Conservation (phyloP, 2,797 vertebrate species). For the Stomatorhinus walkeri region DNA sequence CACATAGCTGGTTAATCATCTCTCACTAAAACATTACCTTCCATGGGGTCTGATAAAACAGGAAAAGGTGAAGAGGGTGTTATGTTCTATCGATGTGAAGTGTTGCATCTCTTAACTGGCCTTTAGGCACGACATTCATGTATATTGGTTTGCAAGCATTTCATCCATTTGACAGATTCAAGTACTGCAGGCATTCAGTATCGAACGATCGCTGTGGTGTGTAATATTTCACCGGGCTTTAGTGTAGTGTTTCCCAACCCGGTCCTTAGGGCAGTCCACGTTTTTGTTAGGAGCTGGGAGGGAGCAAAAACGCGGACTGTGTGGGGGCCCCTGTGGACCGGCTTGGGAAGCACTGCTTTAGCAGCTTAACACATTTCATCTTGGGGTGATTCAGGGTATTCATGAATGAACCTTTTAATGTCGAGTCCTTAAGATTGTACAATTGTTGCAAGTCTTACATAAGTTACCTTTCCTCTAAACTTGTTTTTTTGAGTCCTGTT, state of each 20-base stretch:
- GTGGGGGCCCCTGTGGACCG: not conserved
- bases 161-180: not conserved
- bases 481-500: slow-evolving; percentile 25
- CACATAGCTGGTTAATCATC: not conserved
- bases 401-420: not conserved
- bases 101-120: not conserved
- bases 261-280: not conserved
- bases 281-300: not conserved
- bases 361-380: not conserved
- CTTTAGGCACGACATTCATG: not conserved
- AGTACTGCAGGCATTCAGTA: not conserved
- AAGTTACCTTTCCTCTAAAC: slow-evolving; percentile 47
- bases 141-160: not conserved
- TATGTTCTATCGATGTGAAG: not conserved
- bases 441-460: slow-evolving; percentile 38
- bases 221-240: not conserved
- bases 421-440: slow-evolving; percentile 8
- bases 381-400: not conserved
- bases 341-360: not conserved
- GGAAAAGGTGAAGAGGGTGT: not conserved
- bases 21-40: not conserved
- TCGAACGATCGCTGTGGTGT: not conserved
- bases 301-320: not conserved
- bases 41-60: not conserved
- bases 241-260: not conserved